A percentile compares a stretch with the other conserved stretches of the same genome.
Evolutionary conservation across 1,140 invertebrate genomes (phyloP).

Genomic region (Helicoverpa armigera): DNA sequence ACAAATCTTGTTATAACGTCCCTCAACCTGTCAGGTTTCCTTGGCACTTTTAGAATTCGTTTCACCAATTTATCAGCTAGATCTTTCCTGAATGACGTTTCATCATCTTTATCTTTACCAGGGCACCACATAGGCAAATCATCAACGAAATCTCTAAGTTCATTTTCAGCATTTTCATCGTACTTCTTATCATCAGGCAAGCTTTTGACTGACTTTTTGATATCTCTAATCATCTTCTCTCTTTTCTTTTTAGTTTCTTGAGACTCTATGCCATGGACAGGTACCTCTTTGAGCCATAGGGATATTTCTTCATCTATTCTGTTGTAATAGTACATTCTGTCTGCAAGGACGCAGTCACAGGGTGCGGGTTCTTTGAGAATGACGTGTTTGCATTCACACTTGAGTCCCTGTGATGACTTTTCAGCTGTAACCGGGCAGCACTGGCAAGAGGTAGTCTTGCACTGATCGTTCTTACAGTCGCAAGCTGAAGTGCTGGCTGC

Average conservation of each 20-base stretch:
- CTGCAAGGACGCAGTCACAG: neutral
- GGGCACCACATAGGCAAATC: conserved; percentile 62
- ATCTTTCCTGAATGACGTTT: conserved; percentile 51
- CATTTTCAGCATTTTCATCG: conserved; percentile 52
- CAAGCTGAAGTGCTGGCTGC: no score
- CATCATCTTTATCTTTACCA: conserved; percentile 46
- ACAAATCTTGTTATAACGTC: conserved; percentile 50
- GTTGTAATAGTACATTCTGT: conserved; percentile 10
- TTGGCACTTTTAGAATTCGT: neutral
- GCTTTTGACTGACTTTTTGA: conserved; percentile 48
- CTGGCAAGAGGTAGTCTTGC: no score
- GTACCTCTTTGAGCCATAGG: conserved; percentile 59
- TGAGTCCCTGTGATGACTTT: neutral
- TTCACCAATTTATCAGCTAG: conserved; percentile 2
- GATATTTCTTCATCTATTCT: conserved; percentile 39
- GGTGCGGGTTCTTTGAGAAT: neutral
- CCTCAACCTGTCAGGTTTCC: conserved; percentile 48
- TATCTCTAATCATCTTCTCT: conserved; percentile 48
- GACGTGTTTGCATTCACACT: neutral
- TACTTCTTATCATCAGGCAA: conserved; percentile 54
- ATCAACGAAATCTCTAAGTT: conserved; percentile 55
- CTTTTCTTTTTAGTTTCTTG: conserved; percentile 43
- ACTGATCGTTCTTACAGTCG: no score
- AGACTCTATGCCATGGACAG: conserved; percentile 53
- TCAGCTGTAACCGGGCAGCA: no score